Conservation (phyloP, 2,888 invertebrate species). For the Tanytarsus gracilentus region DNA sequence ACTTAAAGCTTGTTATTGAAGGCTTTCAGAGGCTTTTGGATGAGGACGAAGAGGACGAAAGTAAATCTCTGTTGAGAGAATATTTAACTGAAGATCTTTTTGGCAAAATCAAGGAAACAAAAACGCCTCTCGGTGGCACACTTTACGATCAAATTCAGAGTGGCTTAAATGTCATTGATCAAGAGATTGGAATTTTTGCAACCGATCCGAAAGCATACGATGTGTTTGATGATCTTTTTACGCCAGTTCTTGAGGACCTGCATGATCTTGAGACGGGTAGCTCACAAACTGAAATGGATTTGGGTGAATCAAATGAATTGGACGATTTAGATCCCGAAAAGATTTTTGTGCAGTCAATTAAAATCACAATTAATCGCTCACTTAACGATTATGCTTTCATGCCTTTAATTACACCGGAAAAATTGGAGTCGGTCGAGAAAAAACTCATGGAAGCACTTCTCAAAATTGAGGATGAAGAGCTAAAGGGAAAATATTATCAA, state of each 20-base stretch:
- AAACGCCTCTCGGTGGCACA: slow-evolving; percentile 49
- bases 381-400: slow-evolving; percentile 54
- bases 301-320: slow-evolving; percentile 33
- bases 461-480: slow-evolving; percentile 46
- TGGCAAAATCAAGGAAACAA: slow-evolving; percentile 47
- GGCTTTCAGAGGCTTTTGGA: neutral
- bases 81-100: slow-evolving; percentile 49
- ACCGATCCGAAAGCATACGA: slow-evolving; percentile 57
- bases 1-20: slow-evolving; percentile 8
- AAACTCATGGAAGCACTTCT: slow-evolving; percentile 43
- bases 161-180: slow-evolving; percentile 55
- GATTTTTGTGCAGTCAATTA: slow-evolving; percentile 54
- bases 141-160: slow-evolving; percentile 55
- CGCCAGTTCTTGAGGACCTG: slow-evolving; percentile 58
- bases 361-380: slow-evolving; percentile 55
- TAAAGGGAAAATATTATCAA: slow-evolving; percentile 51
- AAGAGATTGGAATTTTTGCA: slow-evolving; percentile 55
- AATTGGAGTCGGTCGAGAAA: slow-evolving; percentile 53
- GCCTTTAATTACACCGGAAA: slow-evolving; percentile 52
- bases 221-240: slow-evolving; percentile 53
- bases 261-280: slow-evolving; percentile 48
- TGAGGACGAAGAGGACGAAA: neutral
- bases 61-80: slow-evolving; percentile 48
- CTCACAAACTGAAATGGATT: slow-evolving; percentile 47
- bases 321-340: slow-evolving; percentile 54